Base-by-base conservation (phyloP, 2,888 invertebrate species). In the Axea sp. region DNA sequence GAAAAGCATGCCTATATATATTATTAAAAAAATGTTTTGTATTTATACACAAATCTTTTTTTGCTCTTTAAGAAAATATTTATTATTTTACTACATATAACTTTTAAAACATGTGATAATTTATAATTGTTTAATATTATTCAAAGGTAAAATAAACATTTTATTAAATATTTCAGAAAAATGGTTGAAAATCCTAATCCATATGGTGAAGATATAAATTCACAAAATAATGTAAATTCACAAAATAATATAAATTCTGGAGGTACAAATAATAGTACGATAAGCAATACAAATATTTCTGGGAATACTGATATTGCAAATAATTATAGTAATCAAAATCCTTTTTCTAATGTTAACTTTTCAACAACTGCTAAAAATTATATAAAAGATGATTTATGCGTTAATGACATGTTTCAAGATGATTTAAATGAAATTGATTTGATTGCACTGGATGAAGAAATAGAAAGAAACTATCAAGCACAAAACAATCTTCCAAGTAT, bases 121-220 rank as follows among this genome's bases (percentile, higher is more conserved):
- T n/a, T n/a, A n/a, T n/a, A n/a, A n/a, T n/a, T n/a, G n/a, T 47
- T 30, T 19, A 8, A 15, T 37, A 14, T 15, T 31, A 0, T 12
- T 22, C 3, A 26, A 7, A 22, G 3, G 4, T 19, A 3, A 19
- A 19, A 19, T 19, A 19, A 19, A n/a, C n/a, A n/a, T n/a, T n/a
- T 26, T 24, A 28, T 33, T 26, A 33, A 17, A 19, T 6, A 37
- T 73, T 68, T 15, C 39, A 84, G 83, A 64, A 89, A 90, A n/a
- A 72, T 91, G 28, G 88, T 89, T 6, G 87, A 89, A 80, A 90
- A 90, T 85, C 86, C 87, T 0, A 88, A 89, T 76, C 90, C 90
- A 0, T 86, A 86, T 41, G 8, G 7, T 5, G 9, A 19, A 1
- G 14, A 12, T 19, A 7, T 15, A 14, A 14, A 37, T 17, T 37